These are phyloP conservation scores for Coregonus suidteri DNA, from an alignment of 2,797 vertebrate genomes.

Conservation along the genomic window DNA sequence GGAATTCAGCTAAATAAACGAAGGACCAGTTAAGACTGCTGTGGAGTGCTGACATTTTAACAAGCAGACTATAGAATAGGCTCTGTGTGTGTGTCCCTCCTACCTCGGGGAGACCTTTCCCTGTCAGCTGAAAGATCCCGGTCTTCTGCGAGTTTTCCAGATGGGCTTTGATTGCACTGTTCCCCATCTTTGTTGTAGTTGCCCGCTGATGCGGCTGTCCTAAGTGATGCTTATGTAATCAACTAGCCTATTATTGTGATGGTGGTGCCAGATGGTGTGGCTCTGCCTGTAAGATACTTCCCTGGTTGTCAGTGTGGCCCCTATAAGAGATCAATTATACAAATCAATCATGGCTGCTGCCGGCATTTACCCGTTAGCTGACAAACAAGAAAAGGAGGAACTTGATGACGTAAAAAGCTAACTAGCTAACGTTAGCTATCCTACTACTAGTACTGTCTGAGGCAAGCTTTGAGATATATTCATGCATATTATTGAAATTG, in stretches of 20 bases:
- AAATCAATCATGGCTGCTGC: neutral
- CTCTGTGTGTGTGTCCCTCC: conserved; percentile 19
- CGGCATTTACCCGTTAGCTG: neutral
- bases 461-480: neutral
- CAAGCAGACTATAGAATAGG: neutral
- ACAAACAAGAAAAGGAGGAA: neutral
- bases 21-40: neutral
- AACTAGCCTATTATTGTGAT: neutral
- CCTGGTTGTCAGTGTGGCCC: neutral
- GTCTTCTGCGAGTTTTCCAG: conserved; percentile 98
- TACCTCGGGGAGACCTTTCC: conserved; percentile 89
- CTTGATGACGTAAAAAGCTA: neutral
- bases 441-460: neutral
- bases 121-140: conserved; percentile 93
- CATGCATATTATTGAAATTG: neutral
- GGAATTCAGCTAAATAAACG: no score
- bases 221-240: neutral
- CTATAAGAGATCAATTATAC: neutral
- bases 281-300: neutral
- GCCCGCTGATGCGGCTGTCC: neutral
- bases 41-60: neutral
- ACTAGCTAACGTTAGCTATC: neutral
- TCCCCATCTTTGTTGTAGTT: conserved; percentile 82
- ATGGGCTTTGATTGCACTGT: conserved; percentile 93
- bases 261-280: neutral